Evolutionary conservation across 2,113 vertebrate genomes (phyloP), one percentile per base, ranked within the genome.

Genomic region (Bubalus kerabau): DNA sequence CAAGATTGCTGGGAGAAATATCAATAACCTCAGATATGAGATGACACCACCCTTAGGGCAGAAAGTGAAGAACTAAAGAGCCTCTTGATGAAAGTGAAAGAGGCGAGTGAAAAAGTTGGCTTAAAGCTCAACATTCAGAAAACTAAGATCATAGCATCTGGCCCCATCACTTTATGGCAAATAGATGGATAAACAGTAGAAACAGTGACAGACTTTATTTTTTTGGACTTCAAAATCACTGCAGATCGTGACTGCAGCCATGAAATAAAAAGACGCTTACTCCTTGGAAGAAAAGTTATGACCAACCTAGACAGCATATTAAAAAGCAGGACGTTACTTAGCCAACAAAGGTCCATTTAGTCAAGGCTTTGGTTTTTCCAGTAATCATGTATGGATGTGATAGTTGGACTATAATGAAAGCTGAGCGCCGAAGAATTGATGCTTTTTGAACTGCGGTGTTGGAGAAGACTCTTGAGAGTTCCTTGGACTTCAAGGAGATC

Each of bases 351-450:
- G 17, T 67, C 17, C 9, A 1, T 67, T 4, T 67, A 21, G 64
- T 67, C 64, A 67, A 67, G 64, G 64, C 4, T 67, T 11, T 36
- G 17, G 32, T 67, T 36, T 67, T 67, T 36, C 64, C 64, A 10
- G 17, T 36, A 10, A 19, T 67, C 17, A 21, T 67, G 17, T 36
- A 67, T 36, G n/a, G 3, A 71, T 21, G n/a, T 11, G 9, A 36
- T 10, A 71, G 17, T 36, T 71, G 64, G 9, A 71, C 7, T 67
- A 9, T 36, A 5, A 36, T 10, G 64, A 67, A 67, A 67, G 64
- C 64, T 21, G 64, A 36, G 8, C 1, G 0, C 64, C 0, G 0
- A 67, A 21, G 8, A 36, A 67, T 5, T 67, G 32, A 21, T 36
- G 8, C 9, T 36, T 71, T 71, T 36, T 71, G n/a, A 36, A 5